A percentile compares a stretch with the other conserved stretches of the same genome.
Evolutionary conservation across 2,797 vertebrate genomes (phyloP).

Genomic region (Pempheris klunzingeri): DNA sequence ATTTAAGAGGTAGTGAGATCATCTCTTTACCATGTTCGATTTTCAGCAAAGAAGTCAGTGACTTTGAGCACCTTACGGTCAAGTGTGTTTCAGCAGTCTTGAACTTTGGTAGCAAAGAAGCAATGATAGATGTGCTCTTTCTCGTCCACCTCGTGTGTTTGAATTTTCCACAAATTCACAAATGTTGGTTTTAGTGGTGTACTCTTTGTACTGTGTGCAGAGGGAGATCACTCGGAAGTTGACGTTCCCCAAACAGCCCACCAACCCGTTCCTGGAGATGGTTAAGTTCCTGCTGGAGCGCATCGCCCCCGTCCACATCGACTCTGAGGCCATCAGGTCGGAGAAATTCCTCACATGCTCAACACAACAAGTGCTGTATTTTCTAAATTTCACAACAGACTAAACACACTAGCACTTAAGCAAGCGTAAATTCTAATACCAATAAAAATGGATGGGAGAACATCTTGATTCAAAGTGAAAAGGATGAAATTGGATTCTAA

Average conservation of each 20-base stretch:
- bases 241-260: constrained; percentile 98
- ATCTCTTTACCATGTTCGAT: background rate
- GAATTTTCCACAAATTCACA: background rate
- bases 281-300: constrained; percentile 99
- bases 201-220: constrained; percentile 77
- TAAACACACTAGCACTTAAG: background rate
- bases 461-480: constrained; percentile 2
- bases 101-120: background rate
- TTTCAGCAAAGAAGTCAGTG: background rate
- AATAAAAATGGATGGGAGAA: background rate
- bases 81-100: background rate
- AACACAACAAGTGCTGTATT: background rate
- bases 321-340: constrained; percentile 98
- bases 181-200: constrained; percentile 1
- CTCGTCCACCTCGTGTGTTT: background rate
- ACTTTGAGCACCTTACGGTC: background rate
- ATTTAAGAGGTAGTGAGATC: background rate
- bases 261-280: constrained; percentile 99
- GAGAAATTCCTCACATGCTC: constrained; percentile 59
- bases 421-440: background rate
- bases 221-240: constrained; percentile 98
- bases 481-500: background rate
- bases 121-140: background rate
- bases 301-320: constrained; percentile 98
- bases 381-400: background rate